Evolutionary conservation across 2,113 vertebrate genomes (phyloP).

Genomic region (Plecotus auritus): DNA sequence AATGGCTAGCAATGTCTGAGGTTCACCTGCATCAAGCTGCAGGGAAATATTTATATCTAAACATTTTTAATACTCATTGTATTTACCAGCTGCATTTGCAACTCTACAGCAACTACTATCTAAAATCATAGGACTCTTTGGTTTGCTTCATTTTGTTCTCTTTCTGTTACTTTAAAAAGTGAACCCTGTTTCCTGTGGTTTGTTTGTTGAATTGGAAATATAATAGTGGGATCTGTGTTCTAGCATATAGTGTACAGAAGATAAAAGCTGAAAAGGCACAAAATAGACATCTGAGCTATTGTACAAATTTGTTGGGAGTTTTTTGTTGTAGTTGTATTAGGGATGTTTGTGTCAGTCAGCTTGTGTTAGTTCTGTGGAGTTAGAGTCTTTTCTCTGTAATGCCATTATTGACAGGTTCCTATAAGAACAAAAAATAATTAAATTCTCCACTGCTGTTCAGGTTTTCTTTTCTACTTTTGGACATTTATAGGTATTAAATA

Average conservation of each 20-base stretch:
- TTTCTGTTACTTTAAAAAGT: background rate
- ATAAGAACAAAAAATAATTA: conserved; percentile 44
- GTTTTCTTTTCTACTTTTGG: conserved; percentile 27
- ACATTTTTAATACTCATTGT: background rate
- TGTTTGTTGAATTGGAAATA: background rate
- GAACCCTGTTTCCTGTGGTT: background rate
- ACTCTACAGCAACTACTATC: background rate
- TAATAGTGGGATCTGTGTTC: background rate
- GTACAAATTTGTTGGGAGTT: background rate
- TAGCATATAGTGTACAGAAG: background rate
- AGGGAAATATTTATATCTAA: background rate
- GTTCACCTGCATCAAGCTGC: accelerated
- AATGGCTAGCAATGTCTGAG: background rate
- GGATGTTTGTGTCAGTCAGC: background rate
- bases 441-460: background rate
- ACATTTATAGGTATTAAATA: background rate
- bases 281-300: background rate
- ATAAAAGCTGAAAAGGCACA: background rate
- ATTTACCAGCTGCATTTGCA: background rate
- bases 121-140: background rate
- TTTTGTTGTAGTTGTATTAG: conserved; percentile 6
- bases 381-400: conserved; percentile 21
- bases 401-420: background rate
- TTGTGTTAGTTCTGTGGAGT: background rate
- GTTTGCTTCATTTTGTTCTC: background rate